Evolutionary conservation across 2,113 vertebrate genomes (phyloP).

Genomic region (Platysternon megacephalum): DNA sequence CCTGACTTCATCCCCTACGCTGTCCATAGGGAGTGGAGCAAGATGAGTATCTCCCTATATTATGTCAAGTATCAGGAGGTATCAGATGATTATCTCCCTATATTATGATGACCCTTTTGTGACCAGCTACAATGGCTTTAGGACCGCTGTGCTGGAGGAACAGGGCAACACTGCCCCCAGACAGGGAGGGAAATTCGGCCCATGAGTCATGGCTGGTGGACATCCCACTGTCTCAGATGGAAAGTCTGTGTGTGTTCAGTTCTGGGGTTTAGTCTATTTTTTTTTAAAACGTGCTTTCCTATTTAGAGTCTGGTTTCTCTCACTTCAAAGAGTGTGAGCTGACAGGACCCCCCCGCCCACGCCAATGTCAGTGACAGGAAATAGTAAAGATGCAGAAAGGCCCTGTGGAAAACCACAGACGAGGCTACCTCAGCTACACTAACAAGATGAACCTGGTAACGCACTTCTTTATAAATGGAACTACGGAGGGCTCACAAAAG

Average conservation of each 20-base stretch:
- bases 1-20: neutral
- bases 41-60: rapidly evolving
- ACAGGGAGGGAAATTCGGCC: neutral
- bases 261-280: neutral
- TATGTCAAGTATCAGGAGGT: no score
- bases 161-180: rapidly evolving
- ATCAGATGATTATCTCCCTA: neutral
- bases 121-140: neutral
- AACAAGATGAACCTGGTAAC: neutral
- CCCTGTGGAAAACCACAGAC: slow-evolving; percentile 8
- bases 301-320: neutral
- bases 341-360: neutral
- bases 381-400: neutral
- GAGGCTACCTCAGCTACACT: neutral
- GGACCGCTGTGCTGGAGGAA: neutral
- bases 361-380: neutral
- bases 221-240: neutral
- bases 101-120: rapidly evolving
- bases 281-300: neutral
- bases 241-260: neutral
- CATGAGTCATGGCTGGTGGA: neutral
- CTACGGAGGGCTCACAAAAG: neutral
- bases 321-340: neutral
- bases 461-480: neutral
- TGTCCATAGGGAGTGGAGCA: neutral